Evolutionary conservation across 2,113 vertebrate genomes (phyloP), one percentile per base, ranked within the genome.

Genomic region (Odobenus rosmarus): DNA sequence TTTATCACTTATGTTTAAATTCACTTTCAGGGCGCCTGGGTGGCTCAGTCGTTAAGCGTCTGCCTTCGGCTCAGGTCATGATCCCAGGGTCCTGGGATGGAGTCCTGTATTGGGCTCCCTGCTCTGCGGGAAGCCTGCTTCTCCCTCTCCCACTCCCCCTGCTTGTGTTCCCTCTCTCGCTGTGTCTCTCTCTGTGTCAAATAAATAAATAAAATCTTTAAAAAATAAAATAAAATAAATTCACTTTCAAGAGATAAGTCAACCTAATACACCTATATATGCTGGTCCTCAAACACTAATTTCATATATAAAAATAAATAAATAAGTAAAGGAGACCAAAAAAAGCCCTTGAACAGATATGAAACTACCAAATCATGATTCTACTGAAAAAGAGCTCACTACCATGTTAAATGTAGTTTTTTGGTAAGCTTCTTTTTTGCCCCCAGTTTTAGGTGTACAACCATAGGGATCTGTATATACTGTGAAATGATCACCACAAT

Each of bases 241-340:
- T 94, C 28, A n/a, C 15, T 90, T 84, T 72, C 72, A 85, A 93
- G 53, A 46, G 59, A 23, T 67, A 76, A 46, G 49, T 84, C 39
- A 87, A 64, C 26, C 18, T 39, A 74, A 55, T 51, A 77, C 24
- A 51, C 2, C 71, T 85, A 39, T 12, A 36, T 21, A 24, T 39
- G 49, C 61, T 64, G 26, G 3, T 57, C 89, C 76, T 92, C 74
- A 74, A 83, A 76, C 42, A 93, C 36, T n/a, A 74, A 88, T 83
- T 80, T 92, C 76, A 79, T n/a, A 67, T n/a, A 51, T 74, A 83
- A 83, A 94, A 95, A 67, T 82, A 69, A 94, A 94, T 64, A 80
- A 82, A 36, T 33, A 84, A 76, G 5, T 14, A 49, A 26, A 36
- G 18, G 55, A 36, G 39, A 26, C 51, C 28, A 24, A 71, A 67